phyloP scores from a whole-genome alignment of 2,797 vertebrate genomes.

The Rhinophrynus dorsalis region DNA sequence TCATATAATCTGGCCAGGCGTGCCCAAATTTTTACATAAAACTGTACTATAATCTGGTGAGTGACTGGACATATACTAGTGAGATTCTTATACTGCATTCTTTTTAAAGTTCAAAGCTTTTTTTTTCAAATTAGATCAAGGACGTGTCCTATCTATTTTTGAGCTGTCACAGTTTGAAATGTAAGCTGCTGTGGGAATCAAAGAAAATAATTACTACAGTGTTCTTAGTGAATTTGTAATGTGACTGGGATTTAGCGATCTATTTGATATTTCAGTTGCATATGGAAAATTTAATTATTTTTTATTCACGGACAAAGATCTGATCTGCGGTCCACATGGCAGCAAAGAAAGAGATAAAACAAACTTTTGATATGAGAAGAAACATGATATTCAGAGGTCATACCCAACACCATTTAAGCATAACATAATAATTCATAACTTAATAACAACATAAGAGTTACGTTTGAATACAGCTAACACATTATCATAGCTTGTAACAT shows the following conservation, averaged over 20 bases:
- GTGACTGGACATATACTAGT: too few relatives aligned
- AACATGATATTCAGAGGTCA: not conserved
- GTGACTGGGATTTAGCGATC: conserved; percentile 39
- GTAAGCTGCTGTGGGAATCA: conserved; percentile 34
- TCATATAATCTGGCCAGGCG: too few relatives aligned
- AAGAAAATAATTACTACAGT: conserved; percentile 39
- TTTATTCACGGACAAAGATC: conserved; percentile 16
- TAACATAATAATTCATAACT: too few relatives aligned
- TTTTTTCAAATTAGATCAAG: conserved; percentile 38
- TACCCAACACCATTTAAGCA: not conserved
- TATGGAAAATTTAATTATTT: conserved; percentile 31
- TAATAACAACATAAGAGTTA: too few relatives aligned
- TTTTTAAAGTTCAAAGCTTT: conserved; percentile 44
- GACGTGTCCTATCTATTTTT: conserved; percentile 34
- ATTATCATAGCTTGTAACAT: too few relatives aligned
- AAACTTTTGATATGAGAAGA: not conserved
- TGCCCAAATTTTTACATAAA: too few relatives aligned
- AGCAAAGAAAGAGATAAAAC: not conserved
- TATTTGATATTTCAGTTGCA: conserved; percentile 15
- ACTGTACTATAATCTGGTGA: too few relatives aligned
- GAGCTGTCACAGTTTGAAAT: conserved; percentile 41
- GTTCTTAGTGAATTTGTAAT: conserved; percentile 40
- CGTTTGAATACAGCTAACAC: too few relatives aligned
- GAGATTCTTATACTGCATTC: not conserved
- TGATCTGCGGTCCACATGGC: not conserved